Evolutionary conservation across 2,113 vertebrate species (phyloP).

Genomic region (Cavia porcellus): DNA sequence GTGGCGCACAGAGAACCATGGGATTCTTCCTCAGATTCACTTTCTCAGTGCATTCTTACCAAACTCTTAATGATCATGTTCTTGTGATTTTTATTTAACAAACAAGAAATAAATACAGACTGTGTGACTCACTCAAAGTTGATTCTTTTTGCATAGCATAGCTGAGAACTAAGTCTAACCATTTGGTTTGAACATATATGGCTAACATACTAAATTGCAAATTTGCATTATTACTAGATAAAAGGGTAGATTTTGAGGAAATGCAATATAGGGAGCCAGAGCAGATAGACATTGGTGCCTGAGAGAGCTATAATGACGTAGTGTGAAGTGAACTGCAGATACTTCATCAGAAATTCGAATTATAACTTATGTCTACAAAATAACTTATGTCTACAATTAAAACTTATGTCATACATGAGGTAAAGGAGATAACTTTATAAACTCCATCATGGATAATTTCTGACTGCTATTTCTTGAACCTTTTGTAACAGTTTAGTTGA

Average conservation of each 20-base stretch:
- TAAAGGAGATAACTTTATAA: neutral
- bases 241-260: neutral
- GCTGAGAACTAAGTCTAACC: neutral
- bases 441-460: neutral
- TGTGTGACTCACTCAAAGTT: neutral
- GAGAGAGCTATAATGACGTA: neutral
- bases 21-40: neutral
- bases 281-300: fast-evolving
- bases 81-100: neutral
- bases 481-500: neutral
- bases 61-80: neutral
- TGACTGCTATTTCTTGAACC: neutral
- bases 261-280: too few species aligned
- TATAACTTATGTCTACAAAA: neutral
- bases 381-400: too few species aligned
- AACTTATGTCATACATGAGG: too few species aligned
- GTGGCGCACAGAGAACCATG: neutral
- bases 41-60: neutral
- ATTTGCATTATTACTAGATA: neutral
- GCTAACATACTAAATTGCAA: neutral
- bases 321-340: neutral
- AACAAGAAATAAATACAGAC: neutral
- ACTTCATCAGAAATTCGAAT: neutral
- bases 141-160: neutral
- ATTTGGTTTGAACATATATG: neutral